Evolutionary conservation across 2,113 vertebrate genomes (phyloP).

Genomic region (Struthio camelus): DNA sequence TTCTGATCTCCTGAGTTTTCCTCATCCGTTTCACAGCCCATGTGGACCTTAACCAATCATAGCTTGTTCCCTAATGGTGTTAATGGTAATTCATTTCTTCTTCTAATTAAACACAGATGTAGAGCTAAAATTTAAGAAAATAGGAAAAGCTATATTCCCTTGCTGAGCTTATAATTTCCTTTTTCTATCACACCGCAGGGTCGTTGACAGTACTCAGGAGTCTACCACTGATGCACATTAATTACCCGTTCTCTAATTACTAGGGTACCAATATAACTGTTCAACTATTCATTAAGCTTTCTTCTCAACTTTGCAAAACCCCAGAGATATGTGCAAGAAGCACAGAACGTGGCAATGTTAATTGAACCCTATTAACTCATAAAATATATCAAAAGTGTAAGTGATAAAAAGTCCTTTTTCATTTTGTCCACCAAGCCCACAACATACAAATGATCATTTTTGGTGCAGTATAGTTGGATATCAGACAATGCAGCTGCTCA

Average conservation of each 20-base stretch:
- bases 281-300: conserved; percentile 76
- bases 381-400: conserved; percentile 71
- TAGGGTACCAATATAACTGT: conserved; percentile 67
- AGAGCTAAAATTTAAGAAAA: conserved; percentile 77
- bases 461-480: conserved; percentile 38
- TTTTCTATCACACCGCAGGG: conserved; percentile 67
- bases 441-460: conserved; percentile 40
- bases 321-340: conserved; percentile 63
- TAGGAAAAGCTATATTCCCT: conserved; percentile 71
- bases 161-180: conserved; percentile 68
- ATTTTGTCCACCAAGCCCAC: conserved; percentile 44
- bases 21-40: conserved; percentile 54
- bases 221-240: conserved; percentile 78
- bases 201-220: conserved; percentile 73
- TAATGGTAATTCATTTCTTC: conserved; percentile 75
- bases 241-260: conserved; percentile 80
- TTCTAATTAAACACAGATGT: conserved; percentile 81
- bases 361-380: conserved; percentile 79
- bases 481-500: conserved; percentile 41
- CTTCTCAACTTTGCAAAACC: conserved; percentile 72
- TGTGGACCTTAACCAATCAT: conserved; percentile 65
- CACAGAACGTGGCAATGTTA: conserved; percentile 69
- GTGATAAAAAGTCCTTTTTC: conserved; percentile 66
- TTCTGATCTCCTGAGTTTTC: conserved; percentile 41
- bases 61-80: conserved; percentile 57